Evolutionary conservation across 2,797 vertebrate genomes (phyloP).

Genomic region (Sebastes jordani): DNA sequence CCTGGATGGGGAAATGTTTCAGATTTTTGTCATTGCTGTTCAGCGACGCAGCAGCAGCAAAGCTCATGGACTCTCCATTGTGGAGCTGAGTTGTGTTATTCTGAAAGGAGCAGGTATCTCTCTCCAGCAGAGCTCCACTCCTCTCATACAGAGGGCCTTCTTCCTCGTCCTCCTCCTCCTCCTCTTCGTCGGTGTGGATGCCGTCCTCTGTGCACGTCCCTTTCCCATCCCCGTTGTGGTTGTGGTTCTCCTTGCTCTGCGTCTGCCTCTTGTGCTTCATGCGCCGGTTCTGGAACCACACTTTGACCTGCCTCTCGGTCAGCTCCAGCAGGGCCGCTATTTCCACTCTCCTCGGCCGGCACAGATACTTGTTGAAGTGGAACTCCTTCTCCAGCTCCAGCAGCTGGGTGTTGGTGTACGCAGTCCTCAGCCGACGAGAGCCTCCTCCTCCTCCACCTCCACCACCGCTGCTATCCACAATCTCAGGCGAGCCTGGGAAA

Average conservation of each 20-base stretch:
- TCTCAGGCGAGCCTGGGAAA: slow-evolving; percentile 90
- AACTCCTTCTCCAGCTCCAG: slow-evolving; percentile 99
- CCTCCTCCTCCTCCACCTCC: slow-evolving; percentile 82
- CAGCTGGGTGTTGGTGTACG: slow-evolving; percentile 99
- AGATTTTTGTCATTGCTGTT: slow-evolving; percentile 99
- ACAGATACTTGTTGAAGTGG: slow-evolving; percentile 99
- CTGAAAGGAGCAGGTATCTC: slow-evolving; percentile 95
- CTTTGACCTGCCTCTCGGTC: slow-evolving; percentile 98
- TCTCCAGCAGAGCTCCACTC: slow-evolving; percentile 93
- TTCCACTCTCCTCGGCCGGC: slow-evolving; percentile 95
- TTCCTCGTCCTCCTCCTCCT: slow-evolving; percentile 88
- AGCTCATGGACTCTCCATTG: slow-evolving; percentile 92
- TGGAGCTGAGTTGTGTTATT: slow-evolving; percentile 89
- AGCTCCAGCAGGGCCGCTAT: slow-evolving; percentile 97
- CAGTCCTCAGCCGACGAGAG: slow-evolving; percentile 94
- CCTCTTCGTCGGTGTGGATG: slow-evolving; percentile 90
- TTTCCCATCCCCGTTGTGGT: slow-evolving; percentile 91
- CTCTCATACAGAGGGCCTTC: slow-evolving; percentile 89
- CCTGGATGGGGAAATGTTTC: slow-evolving; percentile 98
- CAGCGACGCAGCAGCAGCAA: slow-evolving; percentile 91
- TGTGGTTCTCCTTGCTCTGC: slow-evolving; percentile 98
- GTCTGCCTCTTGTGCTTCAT: slow-evolving; percentile 99
- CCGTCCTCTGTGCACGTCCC: slow-evolving; percentile 86
- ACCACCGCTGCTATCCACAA: slow-evolving; percentile 82
- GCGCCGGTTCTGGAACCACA: slow-evolving; percentile 99